A percentile compares a stretch with the other conserved stretches of the same genome.
These are phyloP conservation scores for Nephrotoma guestfalica DNA, from an alignment of 2,888 invertebrate species.

Conservation along the genomic window DNA sequence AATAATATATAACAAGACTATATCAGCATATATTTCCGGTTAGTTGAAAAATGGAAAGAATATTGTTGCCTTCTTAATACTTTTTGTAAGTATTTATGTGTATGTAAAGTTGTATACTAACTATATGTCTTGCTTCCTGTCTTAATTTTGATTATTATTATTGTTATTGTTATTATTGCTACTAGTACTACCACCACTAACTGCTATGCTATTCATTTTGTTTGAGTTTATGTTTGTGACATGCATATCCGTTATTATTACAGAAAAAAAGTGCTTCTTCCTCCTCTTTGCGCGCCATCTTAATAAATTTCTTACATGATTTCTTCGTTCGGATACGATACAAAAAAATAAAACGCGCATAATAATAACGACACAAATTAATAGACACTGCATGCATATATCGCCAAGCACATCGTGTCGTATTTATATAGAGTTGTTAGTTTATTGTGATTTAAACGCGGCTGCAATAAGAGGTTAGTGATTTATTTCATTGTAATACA, in stretches of 20 bases:
- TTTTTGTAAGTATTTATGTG: not conserved
- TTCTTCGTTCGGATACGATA: not conserved
- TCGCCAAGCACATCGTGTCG: not conserved
- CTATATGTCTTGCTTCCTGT: not conserved
- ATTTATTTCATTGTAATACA: not conserved
- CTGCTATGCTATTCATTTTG: not conserved
- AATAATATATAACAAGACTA: not conserved
- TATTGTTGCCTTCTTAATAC: not conserved
- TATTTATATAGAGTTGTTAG: not conserved
- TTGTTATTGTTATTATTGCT: not conserved
- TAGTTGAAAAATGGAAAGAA: not conserved
- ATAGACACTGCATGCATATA: not conserved
- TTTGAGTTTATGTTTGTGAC: not conserved
- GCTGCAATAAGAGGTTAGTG: not conserved
- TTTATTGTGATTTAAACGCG: not conserved
- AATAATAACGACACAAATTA: not conserved
- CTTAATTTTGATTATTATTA: not conserved
- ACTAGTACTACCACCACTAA: not conserved
- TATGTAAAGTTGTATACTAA: not conserved
- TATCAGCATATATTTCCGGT: not conserved
- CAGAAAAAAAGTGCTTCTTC: not conserved
- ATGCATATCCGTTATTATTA: not conserved
- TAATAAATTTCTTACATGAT: not conserved
- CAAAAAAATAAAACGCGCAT: not conserved
- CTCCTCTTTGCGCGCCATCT: not conserved